Base-by-base conservation (phyloP, 64 coral and sea anemone genomes). In the Platygyra sinensis region DNA sequence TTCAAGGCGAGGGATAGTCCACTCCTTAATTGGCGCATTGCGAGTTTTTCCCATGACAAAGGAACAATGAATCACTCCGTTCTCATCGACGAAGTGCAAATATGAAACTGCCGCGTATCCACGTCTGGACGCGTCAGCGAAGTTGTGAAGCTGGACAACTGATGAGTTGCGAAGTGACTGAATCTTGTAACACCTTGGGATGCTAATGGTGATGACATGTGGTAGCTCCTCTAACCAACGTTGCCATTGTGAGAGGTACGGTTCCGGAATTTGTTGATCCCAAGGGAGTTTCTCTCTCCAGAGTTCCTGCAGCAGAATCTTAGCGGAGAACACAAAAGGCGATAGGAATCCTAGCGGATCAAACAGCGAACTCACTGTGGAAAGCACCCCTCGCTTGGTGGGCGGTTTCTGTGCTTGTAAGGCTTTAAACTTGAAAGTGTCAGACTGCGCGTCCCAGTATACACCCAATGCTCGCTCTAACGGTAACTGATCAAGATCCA, bases 401-500 rank as follows among this genome's bases (percentile, higher is more conserved):
- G 33, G 33, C 33, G 33, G 33, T 36, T 36, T 36, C 1, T 3
- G 33, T 3, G 33, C 33, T 36, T 36, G 33, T 36, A 89, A 18
- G 1, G 60, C 28, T 22, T 67, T 84, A 33, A 94, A 94, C 18
- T 59, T 76, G 20, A 94, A 90, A 6, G 75, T 76, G 17, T 94
- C 87, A 1, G 77, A 55, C 36, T 87, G 72, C 8, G 80, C 30
- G 31, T 87, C 65, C 88, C 88, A 94, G 30, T 79, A 80, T 25
- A 93, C 84, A 39, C 84, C 84, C 11, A 93, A 77, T 11, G 91
- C 88, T 36, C 88, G 63, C 86, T 90, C 81, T 33, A 74, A 55
- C 1, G 80, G 93, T 30, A 90, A 54, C 42, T 89, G 36, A 28
- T 86, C 93, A 28, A 87, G 80, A 65, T 89, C 73, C 18, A 94